Evolutionary conservation across 2,113 vertebrate genomes (phyloP).

Genomic region (Clarias magur): DNA sequence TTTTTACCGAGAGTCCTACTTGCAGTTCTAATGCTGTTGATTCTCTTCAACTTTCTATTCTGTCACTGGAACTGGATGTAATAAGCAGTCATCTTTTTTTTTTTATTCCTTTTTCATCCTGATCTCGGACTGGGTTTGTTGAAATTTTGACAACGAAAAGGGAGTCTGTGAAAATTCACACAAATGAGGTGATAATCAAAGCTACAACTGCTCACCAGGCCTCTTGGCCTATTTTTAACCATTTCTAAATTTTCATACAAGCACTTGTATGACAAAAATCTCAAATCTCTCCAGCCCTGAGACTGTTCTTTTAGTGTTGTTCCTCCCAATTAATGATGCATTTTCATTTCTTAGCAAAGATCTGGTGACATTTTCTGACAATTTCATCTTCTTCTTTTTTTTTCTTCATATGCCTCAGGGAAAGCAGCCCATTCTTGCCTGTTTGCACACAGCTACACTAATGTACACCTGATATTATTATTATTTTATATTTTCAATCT

Average conservation of each 20-base stretch:
- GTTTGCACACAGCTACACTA: background rate
- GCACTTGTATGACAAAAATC: background rate
- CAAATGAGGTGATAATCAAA: background rate
- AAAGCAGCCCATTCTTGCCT: background rate
- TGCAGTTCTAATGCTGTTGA: background rate
- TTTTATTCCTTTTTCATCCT: background rate
- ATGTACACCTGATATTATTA: constrained; percentile 1
- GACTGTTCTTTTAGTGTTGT: constrained; percentile 13
- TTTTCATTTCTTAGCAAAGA: background rate
- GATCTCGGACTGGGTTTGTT: background rate
- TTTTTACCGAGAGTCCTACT: background rate
- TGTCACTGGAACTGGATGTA: background rate
- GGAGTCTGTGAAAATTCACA: background rate
- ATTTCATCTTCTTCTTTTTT: background rate
- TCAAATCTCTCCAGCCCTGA: background rate
- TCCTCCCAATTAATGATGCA: background rate
- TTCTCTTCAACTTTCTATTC: background rate
- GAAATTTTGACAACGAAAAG: background rate
- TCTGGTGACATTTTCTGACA: background rate
- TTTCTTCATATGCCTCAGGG: background rate
- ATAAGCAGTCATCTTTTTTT: background rate
- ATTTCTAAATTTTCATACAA: background rate
- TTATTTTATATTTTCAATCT: background rate
- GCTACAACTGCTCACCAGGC: background rate
- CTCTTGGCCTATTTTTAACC: background rate